Evolutionary conservation across 37 sponge, comb jelly and placozoan species (phyloP).

Genomic region (Spongilla lacustris): DNA sequence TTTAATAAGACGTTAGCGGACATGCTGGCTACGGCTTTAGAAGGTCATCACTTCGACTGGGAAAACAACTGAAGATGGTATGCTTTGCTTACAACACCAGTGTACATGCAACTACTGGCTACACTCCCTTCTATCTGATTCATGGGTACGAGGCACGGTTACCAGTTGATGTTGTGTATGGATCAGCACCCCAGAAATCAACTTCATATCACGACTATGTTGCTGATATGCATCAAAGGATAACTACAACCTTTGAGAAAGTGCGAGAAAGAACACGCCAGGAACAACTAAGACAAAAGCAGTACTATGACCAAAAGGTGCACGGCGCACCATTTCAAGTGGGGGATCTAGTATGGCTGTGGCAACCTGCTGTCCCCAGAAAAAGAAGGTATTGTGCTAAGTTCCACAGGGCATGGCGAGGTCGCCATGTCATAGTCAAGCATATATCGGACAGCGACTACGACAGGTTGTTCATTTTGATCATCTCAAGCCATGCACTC

Average conservation of each 20-base stretch:
- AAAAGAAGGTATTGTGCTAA: not conserved
- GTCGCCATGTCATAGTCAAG: conserved; percentile 1
- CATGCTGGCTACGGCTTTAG: conserved; percentile 13
- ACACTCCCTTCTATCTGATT: conserved; percentile 21
- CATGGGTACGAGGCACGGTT: conserved; percentile 24
- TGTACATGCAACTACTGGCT: conserved; percentile 19
- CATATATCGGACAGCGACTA: conserved; percentile 7
- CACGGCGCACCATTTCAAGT: conserved; percentile 12
- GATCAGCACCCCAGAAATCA: not conserved
- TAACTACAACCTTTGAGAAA: not conserved
- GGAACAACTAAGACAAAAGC: not conserved
- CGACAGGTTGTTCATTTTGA: conserved; percentile 29
- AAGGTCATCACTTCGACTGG: conserved; percentile 13
- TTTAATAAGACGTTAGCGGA: conserved; percentile 12
- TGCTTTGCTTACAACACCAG: conserved; percentile 31
- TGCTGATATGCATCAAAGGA: conserved; percentile 1
- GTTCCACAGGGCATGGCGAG: conserved; percentile 22
- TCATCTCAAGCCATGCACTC: conserved; percentile 2
- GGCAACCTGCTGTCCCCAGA: not conserved
- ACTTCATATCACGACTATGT: not conserved
- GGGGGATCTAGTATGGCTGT: conserved; percentile 18
- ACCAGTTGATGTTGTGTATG: conserved; percentile 39
- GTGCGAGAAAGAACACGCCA: no score
- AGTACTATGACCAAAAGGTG: conserved; percentile 6
- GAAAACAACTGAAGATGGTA: conserved; percentile 3